Percentiles rank a stretch among this genome's conserved stretches.
phyloP scores from a whole-genome alignment of 2,888 invertebrate genomes.

The Masnerella sp. region DNA sequence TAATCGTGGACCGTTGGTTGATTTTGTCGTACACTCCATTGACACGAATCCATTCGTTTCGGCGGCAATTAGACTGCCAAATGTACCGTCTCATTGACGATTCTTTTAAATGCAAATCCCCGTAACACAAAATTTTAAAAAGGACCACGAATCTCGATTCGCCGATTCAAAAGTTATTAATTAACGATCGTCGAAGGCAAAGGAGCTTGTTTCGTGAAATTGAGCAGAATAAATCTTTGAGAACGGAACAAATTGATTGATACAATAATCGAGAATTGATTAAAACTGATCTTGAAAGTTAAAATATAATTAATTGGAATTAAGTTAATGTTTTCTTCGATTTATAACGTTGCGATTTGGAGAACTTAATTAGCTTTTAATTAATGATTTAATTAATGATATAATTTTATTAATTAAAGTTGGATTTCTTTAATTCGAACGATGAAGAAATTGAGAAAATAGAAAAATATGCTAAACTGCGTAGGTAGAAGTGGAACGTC shows the following conservation, averaged over 20 bases:
- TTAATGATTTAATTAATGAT: too few species aligned
- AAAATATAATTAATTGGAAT: too few species aligned
- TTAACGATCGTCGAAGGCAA: too few species aligned
- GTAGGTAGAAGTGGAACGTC: conserved; percentile 48
- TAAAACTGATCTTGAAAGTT: too few species aligned
- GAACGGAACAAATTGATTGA: too few species aligned
- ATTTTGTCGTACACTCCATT: conserved; percentile 18
- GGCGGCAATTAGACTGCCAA: conserved; percentile 32
- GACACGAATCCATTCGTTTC: conserved; percentile 42
- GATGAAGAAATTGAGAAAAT: background rate
- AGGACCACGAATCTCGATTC: conserved; percentile 1
- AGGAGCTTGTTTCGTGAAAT: background rate
- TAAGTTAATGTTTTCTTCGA: too few species aligned
- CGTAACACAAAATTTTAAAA: conserved; percentile 27
- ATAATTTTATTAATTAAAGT: too few species aligned
- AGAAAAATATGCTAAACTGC: conserved; percentile 29
- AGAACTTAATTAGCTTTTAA: too few species aligned
- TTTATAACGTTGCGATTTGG: too few species aligned
- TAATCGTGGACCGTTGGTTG: conserved; percentile 18
- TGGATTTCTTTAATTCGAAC: background rate
- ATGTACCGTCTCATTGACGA: conserved; percentile 35
- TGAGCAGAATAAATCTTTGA: too few species aligned
- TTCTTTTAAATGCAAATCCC: conserved; percentile 46
- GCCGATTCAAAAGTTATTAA: conserved; percentile 13
- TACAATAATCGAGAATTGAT: too few species aligned